Conservation (phyloP, 2,797 vertebrate genomes). For the Bufotes viridis region DNA sequence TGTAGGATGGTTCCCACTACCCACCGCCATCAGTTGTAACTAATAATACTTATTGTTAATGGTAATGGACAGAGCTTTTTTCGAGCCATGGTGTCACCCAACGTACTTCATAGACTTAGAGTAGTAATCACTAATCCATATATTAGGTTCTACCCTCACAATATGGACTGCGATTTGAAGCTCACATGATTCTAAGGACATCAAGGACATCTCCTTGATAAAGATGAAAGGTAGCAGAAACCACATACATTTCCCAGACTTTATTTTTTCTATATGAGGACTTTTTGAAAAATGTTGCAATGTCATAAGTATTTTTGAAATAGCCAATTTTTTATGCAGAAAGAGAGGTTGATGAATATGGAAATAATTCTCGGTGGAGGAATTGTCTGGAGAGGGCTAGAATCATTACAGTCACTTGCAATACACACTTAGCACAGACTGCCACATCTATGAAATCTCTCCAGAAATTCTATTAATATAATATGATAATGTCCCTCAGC, state of each 20-base stretch:
- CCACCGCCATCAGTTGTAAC: too few species aligned
- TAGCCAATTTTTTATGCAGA: conserved; percentile 26
- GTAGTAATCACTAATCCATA: too few species aligned
- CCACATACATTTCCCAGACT: background rate
- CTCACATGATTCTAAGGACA: too few species aligned
- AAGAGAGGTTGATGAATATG: conserved; percentile 22
- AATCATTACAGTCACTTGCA: background rate
- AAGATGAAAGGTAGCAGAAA: background rate
- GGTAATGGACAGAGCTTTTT: too few species aligned
- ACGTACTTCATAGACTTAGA: too few species aligned
- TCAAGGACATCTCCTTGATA: background rate
- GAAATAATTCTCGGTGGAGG: conserved; percentile 5
- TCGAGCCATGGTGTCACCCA: too few species aligned
- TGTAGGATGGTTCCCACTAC: too few species aligned
- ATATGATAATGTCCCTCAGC: conserved; percentile 25
- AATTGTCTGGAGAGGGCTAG: background rate
- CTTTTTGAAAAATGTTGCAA: background rate
- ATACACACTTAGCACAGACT: conserved; percentile 14
- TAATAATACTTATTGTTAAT: too few species aligned
- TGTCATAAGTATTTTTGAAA: background rate
- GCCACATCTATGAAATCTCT: conserved; percentile 6
- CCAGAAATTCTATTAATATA: conserved; percentile 26
- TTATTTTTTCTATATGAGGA: background rate
- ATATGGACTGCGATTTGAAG: background rate
- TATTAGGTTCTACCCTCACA: background rate